Base-by-base conservation (phyloP, 1,140 invertebrate species). In the Hestina assimilis region DNA sequence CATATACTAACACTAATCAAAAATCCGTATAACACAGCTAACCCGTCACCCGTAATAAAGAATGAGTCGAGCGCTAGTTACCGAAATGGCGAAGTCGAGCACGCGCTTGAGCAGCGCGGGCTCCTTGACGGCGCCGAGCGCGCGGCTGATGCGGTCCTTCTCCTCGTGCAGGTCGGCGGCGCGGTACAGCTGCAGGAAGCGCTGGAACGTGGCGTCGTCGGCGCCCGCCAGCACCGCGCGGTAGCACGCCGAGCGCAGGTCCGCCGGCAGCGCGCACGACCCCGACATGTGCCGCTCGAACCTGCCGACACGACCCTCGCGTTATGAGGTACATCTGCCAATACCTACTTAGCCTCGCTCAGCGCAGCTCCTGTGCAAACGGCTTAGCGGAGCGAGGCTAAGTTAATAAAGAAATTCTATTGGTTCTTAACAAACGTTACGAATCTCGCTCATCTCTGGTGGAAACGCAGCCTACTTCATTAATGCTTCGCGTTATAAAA, bases 141-240 rank as follows among this genome's bases (percentile, higher is more conserved):
- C 92, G 31, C 94, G 89, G 15, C 95, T 92, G 63, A 98, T 95
- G 69, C 97, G 91, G 72, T 97, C 94, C 80, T 97, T 97, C 77
- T 99, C 97, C 85, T 99, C 97, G 58, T 96, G 94, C 45, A 98
- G 90, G 83, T 97, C 96, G 5, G 94, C 92, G 28, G 94, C 92
- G 59, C 94, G 91, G 83, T 97, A 98, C 41, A 99, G 82, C 79
- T 93, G 91, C 20, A 97, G 79, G 91, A 99, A 93, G 43, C 93
- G 92, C 21, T 96, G 90, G 68, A 94, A 97, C 1, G 92, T 93
- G 6, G 90, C 79, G 45, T 92, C 90, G 71, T 94, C 93, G 76
- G 83, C 84, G 63, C 93, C 92, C 11, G 94, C 95, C 2, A 97
- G 89, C 9, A 96, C 95, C 4, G 95, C 95, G 69, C 93, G 92